phyloP scores from a whole-genome alignment of 1,140 invertebrate species.

The Araneus ventricosus region DNA sequence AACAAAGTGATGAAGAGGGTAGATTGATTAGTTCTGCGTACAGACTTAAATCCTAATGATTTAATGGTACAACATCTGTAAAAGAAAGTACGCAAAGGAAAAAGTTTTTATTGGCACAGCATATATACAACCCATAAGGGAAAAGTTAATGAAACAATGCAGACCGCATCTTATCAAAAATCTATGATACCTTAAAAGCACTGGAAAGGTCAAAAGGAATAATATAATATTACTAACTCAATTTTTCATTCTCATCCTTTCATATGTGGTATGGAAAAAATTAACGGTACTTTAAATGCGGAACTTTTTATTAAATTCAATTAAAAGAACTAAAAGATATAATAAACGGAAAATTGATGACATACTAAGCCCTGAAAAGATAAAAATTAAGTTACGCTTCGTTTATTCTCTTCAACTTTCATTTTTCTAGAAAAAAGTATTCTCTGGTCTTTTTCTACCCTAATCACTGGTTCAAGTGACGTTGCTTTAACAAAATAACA shows the following conservation, averaged over 20 bases:
- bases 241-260: neutral
- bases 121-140: too few relatives aligned
- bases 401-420: neutral
- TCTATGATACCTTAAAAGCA: too few relatives aligned
- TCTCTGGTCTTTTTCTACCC: neutral
- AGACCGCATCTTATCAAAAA: too few relatives aligned
- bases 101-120: too few relatives aligned
- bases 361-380: neutral
- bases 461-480: constrained; percentile 27
- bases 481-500: neutral
- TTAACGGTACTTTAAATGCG: neutral
- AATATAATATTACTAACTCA: neutral
- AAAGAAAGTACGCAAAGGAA: too few relatives aligned
- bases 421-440: neutral
- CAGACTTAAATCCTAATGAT: too few relatives aligned
- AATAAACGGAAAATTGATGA: constrained; percentile 19
- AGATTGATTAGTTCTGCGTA: too few relatives aligned
- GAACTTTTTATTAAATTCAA: constrained; percentile 30
- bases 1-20: too few relatives aligned
- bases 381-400: constrained; percentile 34
- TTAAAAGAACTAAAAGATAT: constrained; percentile 10
- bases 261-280: neutral
- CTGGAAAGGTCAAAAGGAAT: too few relatives aligned
- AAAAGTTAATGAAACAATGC: too few relatives aligned
- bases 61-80: too few relatives aligned